A percentile compares a stretch with the other conserved stretches of the same genome.
Conservation (phyloP, 2,888 invertebrate genomes). For the Euzetes globulus region DNA sequence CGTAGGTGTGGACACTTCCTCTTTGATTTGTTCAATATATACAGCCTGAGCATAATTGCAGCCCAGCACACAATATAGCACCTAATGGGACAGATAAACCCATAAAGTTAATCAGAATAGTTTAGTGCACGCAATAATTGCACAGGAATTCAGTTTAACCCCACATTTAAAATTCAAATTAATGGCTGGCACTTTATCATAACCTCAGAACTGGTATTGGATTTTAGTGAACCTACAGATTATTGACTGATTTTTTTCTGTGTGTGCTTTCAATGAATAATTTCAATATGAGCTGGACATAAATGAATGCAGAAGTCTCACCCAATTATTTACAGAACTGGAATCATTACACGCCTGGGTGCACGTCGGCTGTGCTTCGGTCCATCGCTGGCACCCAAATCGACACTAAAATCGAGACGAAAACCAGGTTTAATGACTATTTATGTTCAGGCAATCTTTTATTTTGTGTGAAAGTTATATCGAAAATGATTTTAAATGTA, state of each 20-base stretch:
- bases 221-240: too few species aligned
- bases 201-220: too few species aligned
- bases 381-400: slow-evolving; percentile 71
- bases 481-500: not conserved
- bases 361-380: slow-evolving; percentile 63
- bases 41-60: slow-evolving; percentile 70
- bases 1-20: slow-evolving; percentile 61
- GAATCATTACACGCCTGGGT: slow-evolving; percentile 54
- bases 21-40: slow-evolving; percentile 57
- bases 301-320: not conserved
- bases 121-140: too few species aligned
- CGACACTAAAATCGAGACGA: slow-evolving; percentile 58
- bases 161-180: too few species aligned
- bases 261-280: too few species aligned
- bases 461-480: not conserved
- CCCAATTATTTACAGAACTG: slow-evolving; percentile 20
- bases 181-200: too few species aligned
- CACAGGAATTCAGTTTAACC: too few species aligned
- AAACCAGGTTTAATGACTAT: not conserved
- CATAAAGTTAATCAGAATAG: too few species aligned
- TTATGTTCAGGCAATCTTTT: not conserved
- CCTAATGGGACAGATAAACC: slow-evolving; percentile 46
- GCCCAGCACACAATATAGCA: slow-evolving; percentile 69
- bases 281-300: not conserved
- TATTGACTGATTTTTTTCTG: too few species aligned